phyloP scores from a whole-genome alignment of 1,140 invertebrate species.

The Drosophila paulistorum region DNA sequence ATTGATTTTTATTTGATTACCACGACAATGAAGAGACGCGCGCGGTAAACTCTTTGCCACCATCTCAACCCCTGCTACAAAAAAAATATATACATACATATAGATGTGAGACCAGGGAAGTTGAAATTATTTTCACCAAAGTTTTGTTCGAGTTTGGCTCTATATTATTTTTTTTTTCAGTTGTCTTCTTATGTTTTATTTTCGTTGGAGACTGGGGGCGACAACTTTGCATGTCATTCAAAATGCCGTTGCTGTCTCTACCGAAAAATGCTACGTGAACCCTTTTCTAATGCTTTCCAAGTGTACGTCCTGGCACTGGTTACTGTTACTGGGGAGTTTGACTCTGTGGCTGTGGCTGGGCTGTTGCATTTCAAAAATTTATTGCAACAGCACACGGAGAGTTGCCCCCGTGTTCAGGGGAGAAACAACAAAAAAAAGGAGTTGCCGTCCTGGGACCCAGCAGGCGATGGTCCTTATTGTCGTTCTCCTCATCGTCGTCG shows the following conservation, averaged over 20 bases:
- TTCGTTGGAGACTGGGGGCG: constrained; percentile 48
- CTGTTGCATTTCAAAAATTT: constrained; percentile 73
- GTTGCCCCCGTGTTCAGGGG: constrained; percentile 10
- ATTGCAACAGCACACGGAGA: constrained; percentile 69
- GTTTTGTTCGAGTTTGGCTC: constrained; percentile 19
- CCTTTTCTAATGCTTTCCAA: constrained; percentile 54
- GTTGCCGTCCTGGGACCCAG: constrained; percentile 49
- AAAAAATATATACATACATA: constrained; percentile 9
- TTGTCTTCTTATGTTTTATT: constrained; percentile 29
- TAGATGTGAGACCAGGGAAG: neutral
- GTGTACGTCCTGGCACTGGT: constrained; percentile 20
- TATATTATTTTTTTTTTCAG: neutral
- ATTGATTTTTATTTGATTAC: constrained; percentile 82
- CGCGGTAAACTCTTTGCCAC: constrained; percentile 54
- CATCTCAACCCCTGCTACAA: neutral
- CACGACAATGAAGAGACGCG: constrained; percentile 71
- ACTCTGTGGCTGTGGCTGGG: neutral
- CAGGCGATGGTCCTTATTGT: constrained; percentile 27
- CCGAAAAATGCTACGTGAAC: constrained; percentile 42
- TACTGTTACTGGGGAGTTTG: constrained; percentile 24
- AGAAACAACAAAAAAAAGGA: constrained; percentile 20
- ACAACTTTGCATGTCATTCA: constrained; percentile 75
- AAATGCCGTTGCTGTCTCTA: constrained; percentile 56
- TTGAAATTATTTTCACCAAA: constrained; percentile 42
- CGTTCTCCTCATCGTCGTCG: constrained; percentile 22